Evolutionary conservation across 2,113 vertebrate genomes (phyloP), one percentile per base, ranked within the genome.

Genomic region (Sorex araneus): DNA sequence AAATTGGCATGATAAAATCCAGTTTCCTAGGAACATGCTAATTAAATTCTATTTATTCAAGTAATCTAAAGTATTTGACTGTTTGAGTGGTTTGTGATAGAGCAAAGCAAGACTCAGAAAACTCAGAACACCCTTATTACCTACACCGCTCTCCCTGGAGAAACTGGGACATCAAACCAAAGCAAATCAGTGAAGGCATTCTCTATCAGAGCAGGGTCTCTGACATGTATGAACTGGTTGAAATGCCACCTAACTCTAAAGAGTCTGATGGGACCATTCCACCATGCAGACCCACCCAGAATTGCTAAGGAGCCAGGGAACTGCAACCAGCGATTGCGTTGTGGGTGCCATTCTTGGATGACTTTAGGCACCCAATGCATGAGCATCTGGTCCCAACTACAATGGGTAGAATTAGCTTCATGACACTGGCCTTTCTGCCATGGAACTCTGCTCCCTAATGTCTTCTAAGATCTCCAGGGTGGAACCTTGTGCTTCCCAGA

Each of bases 1-100:
- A 91, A 87, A 32, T 4, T 21, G 32, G 63, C 70, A 16, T 0
- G 3, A 85, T 64, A 34, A 91, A 69, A 66, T 67, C 40, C 50
- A 4, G 0, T 80, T 92, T 90, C 75, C 82, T 86, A 57, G 79
- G 66, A 87, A 76, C 36, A 75, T 84, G 80, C 67, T 94, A 71
- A 84, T 34, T 71, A 84, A 71, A 66, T 92, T 43, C 32, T 91
- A 10, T 90, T 88, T 80, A 81, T 86, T 85, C 76, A 88, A 66
- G 27, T 40, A 45, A 80, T 80, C 63, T 76, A 73, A 93, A 90
- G 75, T 73, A 34, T 66, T 86, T 66, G 40, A 73, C 60, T 18
- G 32, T 18, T 84, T 36, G 45, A 84, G 78, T 88, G 27, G 43
- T 54, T 50, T 71, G 30, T 0, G 2, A 84, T 78, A 34, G 69